phyloP scores from a whole-genome alignment of 1,140 invertebrate genomes.

The Pseudomyrmex sp. region DNA sequence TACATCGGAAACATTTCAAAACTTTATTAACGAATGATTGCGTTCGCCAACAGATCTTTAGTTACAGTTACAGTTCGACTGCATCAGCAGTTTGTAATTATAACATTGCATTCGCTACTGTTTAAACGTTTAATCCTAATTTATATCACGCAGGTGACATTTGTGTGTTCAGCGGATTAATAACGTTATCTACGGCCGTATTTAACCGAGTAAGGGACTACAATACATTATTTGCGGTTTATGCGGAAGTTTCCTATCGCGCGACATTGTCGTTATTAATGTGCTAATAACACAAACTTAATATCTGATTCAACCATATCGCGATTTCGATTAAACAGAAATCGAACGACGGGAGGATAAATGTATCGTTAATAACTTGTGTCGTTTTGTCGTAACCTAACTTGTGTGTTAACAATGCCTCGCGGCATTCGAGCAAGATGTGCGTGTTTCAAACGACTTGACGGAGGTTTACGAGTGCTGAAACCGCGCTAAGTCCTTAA shows the following conservation, averaged over 20 bases:
- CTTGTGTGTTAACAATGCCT: not conserved
- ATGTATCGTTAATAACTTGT: constrained; percentile 18
- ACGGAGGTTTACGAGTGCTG: not conserved
- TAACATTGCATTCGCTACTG: too few species aligned
- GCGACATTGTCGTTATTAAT: constrained; percentile 25
- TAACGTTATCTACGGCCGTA: not conserved
- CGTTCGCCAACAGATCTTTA: too few species aligned
- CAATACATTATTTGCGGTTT: not conserved
- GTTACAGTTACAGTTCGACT: too few species aligned
- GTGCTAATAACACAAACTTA: constrained; percentile 10
- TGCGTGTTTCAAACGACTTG: not conserved
- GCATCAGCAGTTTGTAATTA: too few species aligned
- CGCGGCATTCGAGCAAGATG: not conserved
- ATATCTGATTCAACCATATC: constrained; percentile 10
- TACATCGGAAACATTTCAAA: constrained; percentile 1
- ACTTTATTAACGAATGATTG: not conserved
- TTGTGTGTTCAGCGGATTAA: not conserved
- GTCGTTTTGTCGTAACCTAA: not conserved
- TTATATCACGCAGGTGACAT: not conserved
- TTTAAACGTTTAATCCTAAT: too few species aligned
- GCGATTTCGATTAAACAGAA: not conserved
- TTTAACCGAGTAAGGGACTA: not conserved
- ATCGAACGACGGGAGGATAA: not conserved
- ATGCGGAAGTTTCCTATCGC: constrained; percentile 2
- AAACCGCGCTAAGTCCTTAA: constrained; percentile 34